phyloP scores from a whole-genome alignment of 2,113 vertebrate species.

The Mormyrus iriodes region DNA sequence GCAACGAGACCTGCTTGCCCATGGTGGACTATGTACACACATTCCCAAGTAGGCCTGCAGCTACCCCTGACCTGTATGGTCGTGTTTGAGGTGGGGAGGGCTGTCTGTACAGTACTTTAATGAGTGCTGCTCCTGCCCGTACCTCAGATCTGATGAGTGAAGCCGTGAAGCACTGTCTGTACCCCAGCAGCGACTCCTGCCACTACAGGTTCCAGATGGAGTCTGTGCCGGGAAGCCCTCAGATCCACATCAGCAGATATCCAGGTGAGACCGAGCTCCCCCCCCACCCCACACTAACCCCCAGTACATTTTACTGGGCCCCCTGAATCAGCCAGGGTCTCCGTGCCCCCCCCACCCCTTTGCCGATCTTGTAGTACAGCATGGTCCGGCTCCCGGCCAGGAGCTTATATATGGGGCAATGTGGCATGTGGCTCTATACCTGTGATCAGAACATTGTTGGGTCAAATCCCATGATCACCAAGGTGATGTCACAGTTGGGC shows the following conservation, averaged over 20 bases:
- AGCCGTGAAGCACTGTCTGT: constrained; percentile 52
- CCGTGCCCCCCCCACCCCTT: not conserved
- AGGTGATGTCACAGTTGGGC: too few species aligned
- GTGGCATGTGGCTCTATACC: too few species aligned
- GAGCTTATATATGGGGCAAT: too few species aligned
- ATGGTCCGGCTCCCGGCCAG: not conserved
- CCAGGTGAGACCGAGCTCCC: constrained; percentile 43
- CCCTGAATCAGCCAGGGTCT: not conserved
- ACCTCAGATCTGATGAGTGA: constrained; percentile 41
- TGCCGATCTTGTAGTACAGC: not conserved
- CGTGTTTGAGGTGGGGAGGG: not conserved
- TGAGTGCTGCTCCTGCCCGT: not conserved
- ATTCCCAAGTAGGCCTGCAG: constrained; percentile 61
- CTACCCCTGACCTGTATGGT: not conserved
- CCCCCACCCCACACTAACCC: too few species aligned
- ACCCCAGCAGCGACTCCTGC: constrained; percentile 53
- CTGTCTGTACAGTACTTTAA: not conserved
- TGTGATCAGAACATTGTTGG: too few species aligned
- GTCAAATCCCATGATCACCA: too few species aligned
- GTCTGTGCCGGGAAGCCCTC: constrained; percentile 40
- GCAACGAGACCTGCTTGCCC: constrained; percentile 71
- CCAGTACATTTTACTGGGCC: too few species aligned
- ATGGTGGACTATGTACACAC: constrained; percentile 64
- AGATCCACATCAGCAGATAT: constrained; percentile 57
- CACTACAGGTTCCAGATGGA: constrained; percentile 54